Base-by-base conservation (phyloP, 2,888 invertebrate genomes). In the Osedax frankpressi region DNA sequence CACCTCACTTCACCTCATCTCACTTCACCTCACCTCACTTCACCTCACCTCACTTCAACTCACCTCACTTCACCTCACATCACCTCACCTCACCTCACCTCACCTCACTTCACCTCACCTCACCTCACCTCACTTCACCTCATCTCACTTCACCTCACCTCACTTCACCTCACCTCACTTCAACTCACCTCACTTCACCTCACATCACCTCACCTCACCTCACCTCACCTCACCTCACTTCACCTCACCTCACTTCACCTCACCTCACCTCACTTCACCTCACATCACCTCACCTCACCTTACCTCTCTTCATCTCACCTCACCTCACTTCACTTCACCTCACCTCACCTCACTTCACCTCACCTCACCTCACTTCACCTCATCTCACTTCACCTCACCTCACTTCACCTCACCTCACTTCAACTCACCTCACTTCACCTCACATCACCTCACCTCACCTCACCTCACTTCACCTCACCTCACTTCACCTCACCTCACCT, bases 191-290 rank as follows among this genome's bases (percentile, higher is more conserved):
- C n/a, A n/a, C 72, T 24, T 28, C 69, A 27, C 30, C 11, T 14
- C 67, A n/a, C 70, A 67, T 24, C 3, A 28, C 30, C 30, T 44
- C 71, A 29, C 29, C 73, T 30, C 73, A 25, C 67, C 71, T 72
- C 68, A 27, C 70, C 28, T n/a, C 70, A 29, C 67, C 26, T 27
- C 67, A 28, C 73, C 72, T 27, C 73, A 28, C 30, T 29, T 19
- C 24, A 29, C 11, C 71, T 19, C 44, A 24, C 30, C 71, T 70
- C 71, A 29, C 24, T 25, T 19, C 71, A 30, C 30, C 71, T 1
- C 71, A 24, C 71, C 24, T 30, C 71, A 26, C 44, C 6, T 19
- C 6, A 6, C 73, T 28, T n/a, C 71, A 30, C 71, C 44, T 70
- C 28, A 29, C 28, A n/a, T 19, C 71, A n/a, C 3, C 44, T 59